Evolutionary conservation across 2,888 invertebrate genomes (phyloP), one percentile per base, ranked within the genome.

Genomic region (Dryobota labecula): DNA sequence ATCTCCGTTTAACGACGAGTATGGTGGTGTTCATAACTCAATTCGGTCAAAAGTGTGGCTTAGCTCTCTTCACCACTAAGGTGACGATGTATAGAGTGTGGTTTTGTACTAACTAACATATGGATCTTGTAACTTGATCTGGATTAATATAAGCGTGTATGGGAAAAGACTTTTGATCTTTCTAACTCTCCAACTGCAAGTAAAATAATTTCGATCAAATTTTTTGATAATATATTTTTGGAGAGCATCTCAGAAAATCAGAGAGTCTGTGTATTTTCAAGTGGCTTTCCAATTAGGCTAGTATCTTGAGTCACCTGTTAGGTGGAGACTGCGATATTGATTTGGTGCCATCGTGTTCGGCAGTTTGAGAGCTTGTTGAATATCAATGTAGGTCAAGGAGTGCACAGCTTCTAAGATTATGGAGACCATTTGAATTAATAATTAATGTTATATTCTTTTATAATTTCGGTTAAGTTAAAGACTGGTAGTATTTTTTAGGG

Each of bases 281-380:
- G 83, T 49, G 78, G 53, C 83, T 86, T 73, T 83, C 83, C 83
- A 83, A 83, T 83, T 83, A 83, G 65, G 70, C 57, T 30, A 70
- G 68, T 77, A 70, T 66, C 86, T 83, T 66, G 38, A 84, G 58
- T 43, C 58, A 86, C 67, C 84, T 81, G 81, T 62, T 15, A 30
- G 20, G 20, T 20, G 36, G 54, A 70, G 60, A 63, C 66, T 73
- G 47, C 61, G 45, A 60, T 80, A 80, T 83, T 66, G 70, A 85
- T 80, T 82, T 24, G 43, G 20, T 33, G 60, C 24, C 18, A 43
- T n/a, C 30, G 20, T 58, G 47, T 65, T 74, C 41, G 24, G 9
- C 24, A 11, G 30, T 53, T 61, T 45, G 33, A 73, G 76, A 54
- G 63, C 27, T 79, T 47, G 3, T 56, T 63, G 56, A 66, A 79